Conservation (phyloP, 2,888 invertebrate species). For the Epinotia ramella region DNA sequence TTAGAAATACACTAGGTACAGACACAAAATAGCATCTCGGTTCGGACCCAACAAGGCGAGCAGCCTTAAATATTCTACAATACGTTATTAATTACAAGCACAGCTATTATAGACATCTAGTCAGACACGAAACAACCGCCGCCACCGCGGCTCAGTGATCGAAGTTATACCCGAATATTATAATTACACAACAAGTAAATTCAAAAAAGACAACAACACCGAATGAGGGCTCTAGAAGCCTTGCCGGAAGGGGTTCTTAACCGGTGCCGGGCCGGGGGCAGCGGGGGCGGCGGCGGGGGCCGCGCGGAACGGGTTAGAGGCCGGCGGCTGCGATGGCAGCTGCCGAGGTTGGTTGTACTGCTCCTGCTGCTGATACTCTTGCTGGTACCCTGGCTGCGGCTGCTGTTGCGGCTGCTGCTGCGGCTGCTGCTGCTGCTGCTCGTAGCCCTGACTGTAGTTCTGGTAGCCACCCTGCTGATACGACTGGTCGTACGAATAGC, state of each 20-base stretch:
- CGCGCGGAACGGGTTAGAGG: conserved; percentile 77
- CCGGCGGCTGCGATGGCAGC: conserved; percentile 79
- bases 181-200: conserved; percentile 84
- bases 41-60: conserved; percentile 43
- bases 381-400: conserved; percentile 61
- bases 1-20: no score
- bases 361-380: conserved; percentile 72
- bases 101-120: conserved; percentile 73
- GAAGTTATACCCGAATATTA: conserved; percentile 78
- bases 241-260: conserved; percentile 93
- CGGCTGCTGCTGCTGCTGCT: conserved; percentile 58
- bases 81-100: conserved; percentile 66
- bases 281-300: conserved; percentile 72
- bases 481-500: conserved; percentile 77
- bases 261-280: conserved; percentile 58
- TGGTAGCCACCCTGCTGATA: conserved; percentile 80
- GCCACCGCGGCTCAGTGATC: conserved; percentile 81
- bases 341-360: conserved; percentile 77
- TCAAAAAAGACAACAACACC: conserved; percentile 81
- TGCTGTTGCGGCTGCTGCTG: conserved; percentile 58
- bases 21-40: background rate
- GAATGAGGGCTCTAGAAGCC: conserved; percentile 86
- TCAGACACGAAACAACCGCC: conserved; percentile 67
- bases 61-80: conserved; percentile 57
- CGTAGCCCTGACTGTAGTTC: conserved; percentile 64